A percentile compares a stretch with the other conserved stretches of the same genome.
phyloP scores from a whole-genome alignment of 2,888 invertebrate genomes.

The Drosophila fulvimacula region DNA sequence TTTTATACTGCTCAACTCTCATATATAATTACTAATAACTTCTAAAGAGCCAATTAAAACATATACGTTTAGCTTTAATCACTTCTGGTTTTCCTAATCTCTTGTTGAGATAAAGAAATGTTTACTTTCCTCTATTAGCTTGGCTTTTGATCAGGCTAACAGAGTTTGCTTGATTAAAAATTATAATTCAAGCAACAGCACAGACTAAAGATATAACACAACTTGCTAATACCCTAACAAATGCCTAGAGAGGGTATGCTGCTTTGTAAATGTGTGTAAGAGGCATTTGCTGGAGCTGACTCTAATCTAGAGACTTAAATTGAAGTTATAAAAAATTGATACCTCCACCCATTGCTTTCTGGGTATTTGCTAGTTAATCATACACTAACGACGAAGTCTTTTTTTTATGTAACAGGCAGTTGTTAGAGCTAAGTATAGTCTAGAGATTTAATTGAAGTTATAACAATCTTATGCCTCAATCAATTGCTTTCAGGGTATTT shows the following conservation, averaged over 20 bases:
- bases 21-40: no score
- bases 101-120: neutral
- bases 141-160: neutral
- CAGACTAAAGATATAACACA: neutral
- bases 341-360: neutral
- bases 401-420: neutral
- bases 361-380: slow-evolving; percentile 5
- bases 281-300: neutral
- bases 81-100: neutral
- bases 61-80: no score
- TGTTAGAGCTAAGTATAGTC: neutral
- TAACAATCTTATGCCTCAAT: neutral
- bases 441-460: no score
- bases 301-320: no score
- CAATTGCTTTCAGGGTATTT: neutral
- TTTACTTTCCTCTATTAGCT: neutral
- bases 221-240: neutral
- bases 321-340: no score
- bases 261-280: no score
- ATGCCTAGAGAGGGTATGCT: neutral
- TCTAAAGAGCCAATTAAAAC: no score
- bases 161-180: neutral
- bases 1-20: neutral
- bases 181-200: neutral
- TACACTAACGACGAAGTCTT: no score